Percentiles rank a stretch among this genome's conserved stretches.
phyloP scores from a whole-genome alignment of 2,888 invertebrate species.

The Ctena decussata region DNA sequence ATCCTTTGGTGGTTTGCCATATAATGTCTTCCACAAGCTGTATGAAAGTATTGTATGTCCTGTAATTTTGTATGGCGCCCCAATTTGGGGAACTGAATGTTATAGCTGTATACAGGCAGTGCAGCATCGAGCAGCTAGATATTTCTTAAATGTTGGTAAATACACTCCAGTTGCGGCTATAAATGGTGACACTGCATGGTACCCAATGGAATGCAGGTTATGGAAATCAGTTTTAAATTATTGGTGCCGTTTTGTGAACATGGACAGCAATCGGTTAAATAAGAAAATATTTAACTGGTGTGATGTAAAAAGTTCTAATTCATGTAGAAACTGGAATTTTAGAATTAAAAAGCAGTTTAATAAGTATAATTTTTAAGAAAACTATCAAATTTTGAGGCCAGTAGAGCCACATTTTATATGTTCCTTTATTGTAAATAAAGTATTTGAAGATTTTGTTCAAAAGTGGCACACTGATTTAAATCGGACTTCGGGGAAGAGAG shows the following conservation, averaged over 20 bases:
- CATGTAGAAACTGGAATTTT: background rate
- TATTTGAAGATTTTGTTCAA: background rate
- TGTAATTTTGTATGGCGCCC: constrained; percentile 18
- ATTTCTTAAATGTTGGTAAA: constrained; percentile 2
- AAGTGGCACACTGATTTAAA: background rate
- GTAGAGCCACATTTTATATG: background rate
- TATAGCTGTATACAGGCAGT: constrained; percentile 20
- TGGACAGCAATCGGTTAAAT: background rate
- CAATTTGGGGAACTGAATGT: constrained; percentile 20
- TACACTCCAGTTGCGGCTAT: background rate
- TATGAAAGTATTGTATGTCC: constrained; percentile 24
- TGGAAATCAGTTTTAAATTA: background rate
- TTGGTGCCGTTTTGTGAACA: background rate
- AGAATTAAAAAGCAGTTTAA: background rate
- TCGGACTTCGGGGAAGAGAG: background rate
- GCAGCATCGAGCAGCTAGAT: constrained; percentile 19
- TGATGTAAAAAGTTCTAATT: background rate
- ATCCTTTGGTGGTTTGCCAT: constrained; percentile 24
- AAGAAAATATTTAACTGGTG: background rate
- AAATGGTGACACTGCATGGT: background rate
- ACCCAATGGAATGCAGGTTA: background rate
- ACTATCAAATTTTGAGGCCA: background rate
- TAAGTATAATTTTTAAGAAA: background rate
- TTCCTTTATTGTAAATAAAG: background rate
- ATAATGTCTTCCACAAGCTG: constrained; percentile 8